Percentiles rank a stretch among this genome's conserved stretches.
Conservation (phyloP, 2,113 vertebrate genomes). For the Carollia perspicillata region DNA sequence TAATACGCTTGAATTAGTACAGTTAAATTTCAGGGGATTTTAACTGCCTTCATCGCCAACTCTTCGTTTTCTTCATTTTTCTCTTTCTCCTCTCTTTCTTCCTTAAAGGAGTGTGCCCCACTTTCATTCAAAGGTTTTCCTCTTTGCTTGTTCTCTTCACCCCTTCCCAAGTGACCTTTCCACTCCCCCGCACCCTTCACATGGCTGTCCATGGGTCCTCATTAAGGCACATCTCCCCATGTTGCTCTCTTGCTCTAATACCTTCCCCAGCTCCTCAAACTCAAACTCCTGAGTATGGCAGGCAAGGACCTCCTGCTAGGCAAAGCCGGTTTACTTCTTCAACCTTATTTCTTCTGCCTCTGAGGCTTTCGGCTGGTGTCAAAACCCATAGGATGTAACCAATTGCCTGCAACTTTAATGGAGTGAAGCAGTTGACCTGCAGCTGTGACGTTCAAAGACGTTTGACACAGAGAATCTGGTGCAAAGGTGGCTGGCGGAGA, state of each 20-base stretch:
- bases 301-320: not conserved
- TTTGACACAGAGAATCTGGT: not conserved
- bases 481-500: not conserved
- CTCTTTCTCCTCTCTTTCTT: not conserved
- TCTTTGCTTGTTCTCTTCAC: not conserved
- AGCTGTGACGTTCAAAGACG: not conserved
- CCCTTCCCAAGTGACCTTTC: not conserved
- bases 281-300: not conserved
- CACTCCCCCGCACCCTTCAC: not conserved
- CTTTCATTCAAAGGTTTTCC: not conserved
- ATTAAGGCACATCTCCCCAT: not conserved
- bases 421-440: not conserved
- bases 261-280: not conserved
- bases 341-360: not conserved
- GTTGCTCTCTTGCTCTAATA: not conserved
- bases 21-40: not conserved
- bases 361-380: not conserved
- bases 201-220: not conserved
- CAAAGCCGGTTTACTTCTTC: not conserved
- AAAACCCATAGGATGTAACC: not conserved
- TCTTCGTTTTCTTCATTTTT: not conserved
- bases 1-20: not conserved
- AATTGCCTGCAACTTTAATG: not conserved
- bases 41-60: not conserved
- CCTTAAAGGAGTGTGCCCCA: not conserved